Evolutionary conservation across 2,888 invertebrate genomes (phyloP).

Genomic region (Melikaiella ostensackeni): DNA sequence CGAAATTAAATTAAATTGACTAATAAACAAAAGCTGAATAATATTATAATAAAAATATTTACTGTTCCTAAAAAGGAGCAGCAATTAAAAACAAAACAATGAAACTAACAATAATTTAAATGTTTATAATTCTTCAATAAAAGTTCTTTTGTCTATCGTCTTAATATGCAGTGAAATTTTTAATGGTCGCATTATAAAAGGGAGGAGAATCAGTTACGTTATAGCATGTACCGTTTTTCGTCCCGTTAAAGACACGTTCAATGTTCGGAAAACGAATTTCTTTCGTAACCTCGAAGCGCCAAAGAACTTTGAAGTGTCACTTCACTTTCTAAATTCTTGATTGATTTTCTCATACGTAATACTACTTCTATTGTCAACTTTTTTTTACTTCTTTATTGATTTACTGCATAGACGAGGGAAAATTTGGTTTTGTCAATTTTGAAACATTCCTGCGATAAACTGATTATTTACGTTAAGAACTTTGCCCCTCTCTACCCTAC

Average conservation of each 20-base stretch:
- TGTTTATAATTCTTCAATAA: not conserved
- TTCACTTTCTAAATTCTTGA: conserved; percentile 32
- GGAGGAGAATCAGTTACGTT: conserved; percentile 39
- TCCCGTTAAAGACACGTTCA: conserved; percentile 60
- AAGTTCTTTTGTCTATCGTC: not conserved
- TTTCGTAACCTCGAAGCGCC: conserved; percentile 33
- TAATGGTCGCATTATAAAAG: not conserved
- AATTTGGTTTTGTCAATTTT: too few relatives aligned
- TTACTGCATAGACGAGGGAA: too few relatives aligned
- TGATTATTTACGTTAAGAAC: too few relatives aligned
- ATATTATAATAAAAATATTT: too few relatives aligned
- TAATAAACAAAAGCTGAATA: too few relatives aligned
- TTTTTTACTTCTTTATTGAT: not conserved
- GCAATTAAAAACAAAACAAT: not conserved
- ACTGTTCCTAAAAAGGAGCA: too few relatives aligned
- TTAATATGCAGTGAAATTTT: not conserved
- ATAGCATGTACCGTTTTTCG: conserved; percentile 57
- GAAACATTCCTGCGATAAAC: too few relatives aligned
- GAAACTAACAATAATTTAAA: not conserved
- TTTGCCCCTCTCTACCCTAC: too few relatives aligned
- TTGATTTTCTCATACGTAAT: not conserved
- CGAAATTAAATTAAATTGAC: not conserved
- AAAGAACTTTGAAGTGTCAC: conserved; percentile 30
- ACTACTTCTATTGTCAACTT: not conserved
- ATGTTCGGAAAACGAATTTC: conserved; percentile 49